Evolutionary conservation across 2,888 invertebrate genomes (phyloP).

Genomic region (Netelia melanura): DNA sequence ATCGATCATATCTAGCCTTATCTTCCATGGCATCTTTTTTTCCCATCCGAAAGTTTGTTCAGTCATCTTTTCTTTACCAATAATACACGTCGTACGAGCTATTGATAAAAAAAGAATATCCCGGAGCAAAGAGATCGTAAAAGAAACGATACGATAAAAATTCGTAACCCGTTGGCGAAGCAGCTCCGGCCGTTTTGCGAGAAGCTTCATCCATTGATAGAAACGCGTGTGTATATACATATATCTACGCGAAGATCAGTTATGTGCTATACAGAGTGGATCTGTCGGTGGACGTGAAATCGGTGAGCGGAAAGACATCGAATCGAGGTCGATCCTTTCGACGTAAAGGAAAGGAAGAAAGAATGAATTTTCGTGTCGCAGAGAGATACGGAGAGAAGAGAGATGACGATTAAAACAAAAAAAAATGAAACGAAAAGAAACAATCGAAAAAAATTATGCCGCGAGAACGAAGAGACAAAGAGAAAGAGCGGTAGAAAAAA

Average conservation of each 20-base stretch:
- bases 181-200: conserved; percentile 21
- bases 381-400: conserved; percentile 29
- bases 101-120: conserved; percentile 12
- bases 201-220: conserved; percentile 44
- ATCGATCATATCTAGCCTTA: no score
- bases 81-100: conserved; percentile 5
- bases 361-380: conserved; percentile 24
- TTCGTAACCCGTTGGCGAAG: conserved; percentile 38
- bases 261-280: conserved; percentile 31
- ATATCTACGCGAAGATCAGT: conserved; percentile 17
- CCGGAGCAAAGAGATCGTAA: conserved; percentile 15
- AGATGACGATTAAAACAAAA: neutral
- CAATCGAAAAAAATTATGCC: conserved; percentile 40
- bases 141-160: conserved; percentile 38
- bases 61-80: neutral
- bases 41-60: neutral
- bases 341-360: conserved; percentile 40
- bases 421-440: no score
- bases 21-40: neutral
- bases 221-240: neutral
- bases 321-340: conserved; percentile 62
- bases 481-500: conserved; percentile 23
- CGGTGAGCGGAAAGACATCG: conserved; percentile 51
- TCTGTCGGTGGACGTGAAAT: conserved; percentile 50
- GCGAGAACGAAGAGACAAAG: conserved; percentile 27